Conservation (phyloP, 2,113 vertebrate species). For the Zosterops hypoxanthus region DNA sequence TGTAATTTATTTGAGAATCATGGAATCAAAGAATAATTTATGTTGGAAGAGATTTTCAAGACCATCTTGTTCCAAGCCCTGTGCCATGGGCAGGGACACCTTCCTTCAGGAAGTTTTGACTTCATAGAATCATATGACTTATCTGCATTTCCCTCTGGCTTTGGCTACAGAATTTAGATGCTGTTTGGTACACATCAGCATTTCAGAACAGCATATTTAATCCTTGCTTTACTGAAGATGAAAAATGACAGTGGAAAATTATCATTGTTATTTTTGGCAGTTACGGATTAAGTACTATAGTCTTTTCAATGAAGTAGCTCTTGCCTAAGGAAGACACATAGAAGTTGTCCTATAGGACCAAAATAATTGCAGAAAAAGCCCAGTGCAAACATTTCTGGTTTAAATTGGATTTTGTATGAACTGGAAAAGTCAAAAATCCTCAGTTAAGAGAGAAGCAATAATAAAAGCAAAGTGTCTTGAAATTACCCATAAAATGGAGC, state of each 20-base stretch:
- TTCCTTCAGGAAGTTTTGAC: not conserved
- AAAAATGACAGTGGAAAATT: not conserved
- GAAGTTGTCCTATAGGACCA: not conserved
- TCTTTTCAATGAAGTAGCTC: not conserved
- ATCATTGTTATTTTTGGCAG: not conserved
- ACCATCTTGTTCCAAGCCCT: not conserved
- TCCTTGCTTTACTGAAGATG: not conserved
- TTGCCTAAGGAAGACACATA: not conserved
- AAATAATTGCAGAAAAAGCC: not conserved
- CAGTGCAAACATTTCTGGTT: not conserved
- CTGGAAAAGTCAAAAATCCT: not conserved
- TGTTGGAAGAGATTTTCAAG: not conserved
- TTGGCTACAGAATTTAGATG: not conserved
- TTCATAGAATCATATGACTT: not conserved
- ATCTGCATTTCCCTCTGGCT: not conserved
- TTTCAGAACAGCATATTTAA: not conserved
- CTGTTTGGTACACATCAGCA: not conserved
- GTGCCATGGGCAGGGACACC: not conserved
- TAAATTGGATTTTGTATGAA: not conserved
- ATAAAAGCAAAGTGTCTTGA: not conserved
- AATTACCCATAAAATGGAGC: not conserved
- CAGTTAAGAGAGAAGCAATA: not conserved
- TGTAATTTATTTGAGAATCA: not conserved
- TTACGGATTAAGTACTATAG: fast-evolving
- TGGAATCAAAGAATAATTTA: not conserved